These are phyloP conservation scores for Bos taurus DNA, from an alignment of 2,113 vertebrate genomes.

Conservation along the genomic window ARS-UCD2.0 NC_037343.1:48400501-48401000, in stretches of 20 bases:
- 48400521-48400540: neutral
- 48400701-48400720: slow-evolving; percentile 43
- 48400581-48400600: neutral
- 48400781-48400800: neutral
- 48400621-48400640: neutral
- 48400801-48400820: neutral
- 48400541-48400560: neutral
- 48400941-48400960: too few relatives aligned
- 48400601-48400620: neutral
- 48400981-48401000: neutral
- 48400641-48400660: slow-evolving; percentile 20
- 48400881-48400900: neutral
- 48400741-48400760: slow-evolving; percentile 25
- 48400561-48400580: neutral
- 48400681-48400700: neutral
- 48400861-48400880: rapidly evolving
- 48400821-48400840: neutral
- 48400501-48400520: slow-evolving; percentile 25
- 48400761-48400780: neutral
- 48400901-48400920: rapidly evolving
- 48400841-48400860: neutral
- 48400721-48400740: neutral
- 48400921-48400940: rapidly evolving
- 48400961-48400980: rapidly evolving
- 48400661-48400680: slow-evolving; percentile 36